phyloP scores from a whole-genome alignment of 1,140 invertebrate species.

The Hyles vespertilio region DNA sequence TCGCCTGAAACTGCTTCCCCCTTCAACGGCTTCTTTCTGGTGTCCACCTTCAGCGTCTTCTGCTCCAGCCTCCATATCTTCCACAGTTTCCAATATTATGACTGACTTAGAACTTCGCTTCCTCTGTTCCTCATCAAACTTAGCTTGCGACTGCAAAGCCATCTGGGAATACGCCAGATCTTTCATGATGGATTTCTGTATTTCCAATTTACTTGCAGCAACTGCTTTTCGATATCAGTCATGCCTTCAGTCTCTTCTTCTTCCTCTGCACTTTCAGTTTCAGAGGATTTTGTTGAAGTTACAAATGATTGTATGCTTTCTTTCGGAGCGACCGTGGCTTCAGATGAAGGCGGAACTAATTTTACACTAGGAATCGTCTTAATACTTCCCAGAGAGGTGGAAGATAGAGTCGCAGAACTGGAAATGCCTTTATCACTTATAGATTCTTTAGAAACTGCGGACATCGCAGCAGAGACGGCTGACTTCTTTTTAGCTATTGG shows the following conservation, averaged over 20 bases:
- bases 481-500: constrained; percentile 35
- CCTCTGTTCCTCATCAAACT: constrained; percentile 23
- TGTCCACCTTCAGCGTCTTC: constrained; percentile 20
- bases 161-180: constrained; percentile 54
- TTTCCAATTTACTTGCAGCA: constrained; percentile 60
- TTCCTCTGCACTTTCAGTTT: constrained; percentile 41
- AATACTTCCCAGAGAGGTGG: constrained; percentile 43
- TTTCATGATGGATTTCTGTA: constrained; percentile 60
- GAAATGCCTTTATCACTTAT: constrained; percentile 26
- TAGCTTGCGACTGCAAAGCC: constrained; percentile 35
- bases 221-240: constrained; percentile 47
- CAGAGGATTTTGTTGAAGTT: constrained; percentile 47
- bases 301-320: constrained; percentile 54
- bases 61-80: constrained; percentile 11
- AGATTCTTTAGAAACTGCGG: constrained; percentile 35
- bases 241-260: constrained; percentile 31
- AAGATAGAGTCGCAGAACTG: constrained; percentile 25
- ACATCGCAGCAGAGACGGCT: constrained; percentile 22
- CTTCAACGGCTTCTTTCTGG: constrained; percentile 12
- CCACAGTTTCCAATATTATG: constrained; percentile 26
- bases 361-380: constrained; percentile 59
- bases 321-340: constrained; percentile 27
- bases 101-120: constrained; percentile 18
- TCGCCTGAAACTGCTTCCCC: constrained; percentile 10
- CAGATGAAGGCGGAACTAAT: constrained; percentile 40